phyloP scores from a whole-genome alignment of 92 coral and sea anemone genomes.

The Heliopora coerulea region DNA sequence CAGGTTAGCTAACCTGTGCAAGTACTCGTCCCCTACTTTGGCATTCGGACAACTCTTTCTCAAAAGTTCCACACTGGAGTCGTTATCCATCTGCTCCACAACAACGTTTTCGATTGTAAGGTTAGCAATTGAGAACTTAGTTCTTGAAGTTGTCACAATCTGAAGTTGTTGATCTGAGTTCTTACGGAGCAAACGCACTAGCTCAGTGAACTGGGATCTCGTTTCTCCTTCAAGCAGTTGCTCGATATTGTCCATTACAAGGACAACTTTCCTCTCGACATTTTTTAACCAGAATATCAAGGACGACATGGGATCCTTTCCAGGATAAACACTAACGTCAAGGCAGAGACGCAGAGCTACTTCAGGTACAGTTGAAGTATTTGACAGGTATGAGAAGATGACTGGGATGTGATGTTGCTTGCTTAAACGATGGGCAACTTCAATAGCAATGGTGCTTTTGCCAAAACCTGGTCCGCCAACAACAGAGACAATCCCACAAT shows the following conservation, averaged over 20 bases:
- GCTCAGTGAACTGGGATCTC: too few species aligned
- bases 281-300: slow-evolving; percentile 2
- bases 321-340: slow-evolving; percentile 23
- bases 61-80: slow-evolving; percentile 5
- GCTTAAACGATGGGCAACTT: slow-evolving; percentile 3
- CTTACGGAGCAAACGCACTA: too few species aligned
- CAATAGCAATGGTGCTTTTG: slow-evolving; percentile 21
- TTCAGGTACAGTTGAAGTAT: slow-evolving; percentile 2
- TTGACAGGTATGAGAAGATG: slow-evolving; percentile 3
- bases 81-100: too few species aligned
- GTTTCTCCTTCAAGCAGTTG: neutral
- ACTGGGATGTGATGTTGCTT: neutral
- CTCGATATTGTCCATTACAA: neutral
- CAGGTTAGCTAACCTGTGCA: slow-evolving; percentile 26
- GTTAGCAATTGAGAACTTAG: too few species aligned
- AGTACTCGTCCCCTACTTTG: neutral
- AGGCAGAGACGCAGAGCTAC: neutral
- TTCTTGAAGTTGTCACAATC: slow-evolving; percentile 12
- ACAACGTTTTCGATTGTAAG: too few species aligned
- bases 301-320: slow-evolving; percentile 1
- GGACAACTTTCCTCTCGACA: slow-evolving; percentile 8
- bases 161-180: too few species aligned
- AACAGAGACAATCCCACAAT: slow-evolving; percentile 24
- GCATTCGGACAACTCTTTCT: slow-evolving; percentile 3
- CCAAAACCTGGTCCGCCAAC: slow-evolving; percentile 31